phyloP scores from a whole-genome alignment of 2,113 vertebrate species.

The Corythaeola cristata region DNA sequence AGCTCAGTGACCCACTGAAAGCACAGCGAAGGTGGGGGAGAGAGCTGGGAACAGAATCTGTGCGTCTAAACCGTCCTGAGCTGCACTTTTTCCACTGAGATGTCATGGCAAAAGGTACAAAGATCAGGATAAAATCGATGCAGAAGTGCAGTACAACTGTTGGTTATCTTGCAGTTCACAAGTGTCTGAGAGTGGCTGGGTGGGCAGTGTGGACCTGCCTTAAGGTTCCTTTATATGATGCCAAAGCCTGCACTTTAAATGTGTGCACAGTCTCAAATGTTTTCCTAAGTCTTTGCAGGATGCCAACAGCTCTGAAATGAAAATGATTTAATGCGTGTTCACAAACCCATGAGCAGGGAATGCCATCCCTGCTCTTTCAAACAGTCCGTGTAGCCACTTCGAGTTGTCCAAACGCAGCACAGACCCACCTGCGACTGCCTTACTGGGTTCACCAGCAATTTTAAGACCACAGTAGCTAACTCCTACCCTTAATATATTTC shows the following conservation, averaged over 20 bases:
- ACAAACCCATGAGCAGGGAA: neutral
- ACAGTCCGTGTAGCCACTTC: fast-evolving
- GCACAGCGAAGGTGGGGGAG: neutral
- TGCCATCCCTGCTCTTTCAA: neutral
- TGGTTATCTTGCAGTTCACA: neutral
- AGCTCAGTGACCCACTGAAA: too few species aligned
- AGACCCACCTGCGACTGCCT: neutral
- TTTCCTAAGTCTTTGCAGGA: neutral
- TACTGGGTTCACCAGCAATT: neutral
- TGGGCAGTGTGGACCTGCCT: neutral
- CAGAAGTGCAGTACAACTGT: fast-evolving
- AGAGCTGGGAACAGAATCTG: neutral
- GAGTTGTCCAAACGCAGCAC: neutral
- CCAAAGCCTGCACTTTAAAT: neutral
- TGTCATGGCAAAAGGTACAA: fast-evolving
- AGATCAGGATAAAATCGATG: neutral
- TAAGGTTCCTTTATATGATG: fast-evolving
- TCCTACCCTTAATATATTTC: neutral
- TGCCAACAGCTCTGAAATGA: neutral
- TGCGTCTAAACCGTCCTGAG: neutral
- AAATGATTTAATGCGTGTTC: neutral
- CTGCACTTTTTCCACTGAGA: fast-evolving
- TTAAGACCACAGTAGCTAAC: neutral
- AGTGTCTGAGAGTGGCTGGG: neutral
- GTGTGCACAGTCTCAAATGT: neutral